Conservation (phyloP, 2,888 invertebrate genomes). For the Lasioglossum oenotherae region DNA sequence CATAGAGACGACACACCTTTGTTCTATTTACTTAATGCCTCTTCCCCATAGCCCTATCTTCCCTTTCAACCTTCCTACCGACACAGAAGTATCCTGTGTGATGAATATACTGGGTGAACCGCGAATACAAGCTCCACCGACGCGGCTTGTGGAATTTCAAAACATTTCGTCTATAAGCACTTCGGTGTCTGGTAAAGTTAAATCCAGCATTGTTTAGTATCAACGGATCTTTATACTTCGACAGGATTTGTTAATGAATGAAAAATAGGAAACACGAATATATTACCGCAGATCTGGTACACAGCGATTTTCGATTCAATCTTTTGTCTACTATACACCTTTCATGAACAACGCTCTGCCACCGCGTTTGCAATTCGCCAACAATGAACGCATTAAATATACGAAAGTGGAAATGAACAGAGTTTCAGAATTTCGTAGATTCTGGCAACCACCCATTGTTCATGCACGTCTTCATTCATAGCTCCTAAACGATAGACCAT, state of each 20-base stretch:
- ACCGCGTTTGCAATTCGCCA: neutral
- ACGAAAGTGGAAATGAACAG: neutral
- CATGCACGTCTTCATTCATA: conserved; percentile 40
- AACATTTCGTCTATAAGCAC: neutral
- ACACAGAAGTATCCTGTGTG: neutral
- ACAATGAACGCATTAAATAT: neutral
- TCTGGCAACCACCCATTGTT: neutral
- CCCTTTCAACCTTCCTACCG: neutral
- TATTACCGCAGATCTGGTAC: neutral
- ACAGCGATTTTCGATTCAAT: neutral
- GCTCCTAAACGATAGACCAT: conserved; percentile 43
- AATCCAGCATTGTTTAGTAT: neutral
- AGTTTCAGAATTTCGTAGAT: neutral
- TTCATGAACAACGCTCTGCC: neutral
- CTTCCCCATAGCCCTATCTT: conserved; percentile 10
- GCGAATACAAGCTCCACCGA: neutral
- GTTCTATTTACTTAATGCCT: conserved; percentile 45
- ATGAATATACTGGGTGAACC: neutral
- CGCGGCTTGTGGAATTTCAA: neutral
- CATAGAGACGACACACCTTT: conserved; percentile 45
- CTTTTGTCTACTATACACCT: neutral
- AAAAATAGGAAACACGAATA: neutral
- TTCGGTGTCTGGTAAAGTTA: neutral
- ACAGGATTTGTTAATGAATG: neutral
- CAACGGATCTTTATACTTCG: neutral